Base-by-base conservation (phyloP, 2,797 vertebrate genomes). In the Atherinosoma microstoma region DNA sequence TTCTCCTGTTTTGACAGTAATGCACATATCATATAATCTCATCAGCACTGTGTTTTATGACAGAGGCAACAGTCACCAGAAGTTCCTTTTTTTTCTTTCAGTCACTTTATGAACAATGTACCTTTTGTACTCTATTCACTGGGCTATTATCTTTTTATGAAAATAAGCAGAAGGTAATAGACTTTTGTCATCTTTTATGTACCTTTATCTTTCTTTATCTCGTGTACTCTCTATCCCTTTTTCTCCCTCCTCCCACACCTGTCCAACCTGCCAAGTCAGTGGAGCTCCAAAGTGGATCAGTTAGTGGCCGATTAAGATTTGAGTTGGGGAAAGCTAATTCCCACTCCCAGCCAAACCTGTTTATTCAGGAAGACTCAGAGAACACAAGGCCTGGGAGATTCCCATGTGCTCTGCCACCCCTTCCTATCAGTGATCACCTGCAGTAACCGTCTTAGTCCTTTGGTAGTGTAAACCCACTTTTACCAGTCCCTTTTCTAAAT, bases 111-210 rank as follows among this genome's bases (percentile, higher is more conserved):
- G 82, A 91, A 89, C 88, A 91, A 88, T 82, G 88, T 53, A 73
- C 63, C 84, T 87, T 89, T 91, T 91, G 89, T 92, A 65, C 75
- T 47, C 70, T 73, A 30, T 78, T 78, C 75, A 69, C 82, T 36
- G 64, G 60, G 66, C 84, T 67, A 83, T 91, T 90, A 91, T 93
- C 80, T 83, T 82, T 91, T 89, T 86, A 87, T 89, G 88, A 91
- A 92, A 89, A 87, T 89, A 89, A 88, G 87, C 85, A 77, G 67
- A 86, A 69, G 73, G 76, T 62, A 84, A 78, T 73, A 78, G 64
- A 76, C 77, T 86, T 84, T 80, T 83, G 63, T 91, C 87, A 80
- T 89, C 80, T 89, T 87, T 91, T 91, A 86, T 84, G 66, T 84
- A 70, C 78, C 78, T 89, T 85, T 87, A 84, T 89, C 77, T 6